Base-by-base conservation (phyloP, 2,797 vertebrate genomes). In the Catharus ustulatus region DNA sequence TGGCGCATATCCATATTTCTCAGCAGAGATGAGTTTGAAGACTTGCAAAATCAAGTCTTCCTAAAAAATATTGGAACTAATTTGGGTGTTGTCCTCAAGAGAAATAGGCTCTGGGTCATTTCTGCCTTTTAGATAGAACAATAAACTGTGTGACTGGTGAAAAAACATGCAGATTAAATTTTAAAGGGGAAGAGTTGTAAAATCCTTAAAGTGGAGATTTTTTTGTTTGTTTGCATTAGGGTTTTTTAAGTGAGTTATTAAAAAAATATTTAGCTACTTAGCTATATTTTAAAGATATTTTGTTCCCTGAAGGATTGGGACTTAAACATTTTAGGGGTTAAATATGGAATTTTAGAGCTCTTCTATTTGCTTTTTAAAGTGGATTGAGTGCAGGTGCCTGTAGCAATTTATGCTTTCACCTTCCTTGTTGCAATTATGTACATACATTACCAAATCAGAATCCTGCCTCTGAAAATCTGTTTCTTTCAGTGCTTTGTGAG, bases 391-490 rank as follows among this genome's bases (percentile, higher is more conserved):
- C 84, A 90, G 62, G 24, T 68, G 78, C 7, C 62, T 68, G 32
- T 38, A 57, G 43, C 76, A 81, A 45, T 58, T 94, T 80, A 64
- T 66, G 42, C 40, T 91, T 95, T 79, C 58, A 91, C 80, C 68
- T 95, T 91, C 68, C 4, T 85, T 48, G 59, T 36, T 72, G 62
- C 48, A 87, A 71, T 76, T 94, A 62, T 46, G 72, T 79, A 30
- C 82, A 90, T 87, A 72, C 21, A 17, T 79, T 84, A 54, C 38
- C 45, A 84, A 80, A 68, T 85, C 68, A 34, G 64, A 69, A 20
- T 85, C 57, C 19, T 58, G 22, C 77, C 75, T 90, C 85, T 80
- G 73, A 66, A 87, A 96, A 96, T 95, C 89, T 96, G 89, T 66
- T 95, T 87, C 73, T 68, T 96, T 92, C 89, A 72, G 69, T 72